Evolutionary conservation across 1,140 invertebrate genomes (phyloP).

Genomic region (Sesamia nonagrioides): DNA sequence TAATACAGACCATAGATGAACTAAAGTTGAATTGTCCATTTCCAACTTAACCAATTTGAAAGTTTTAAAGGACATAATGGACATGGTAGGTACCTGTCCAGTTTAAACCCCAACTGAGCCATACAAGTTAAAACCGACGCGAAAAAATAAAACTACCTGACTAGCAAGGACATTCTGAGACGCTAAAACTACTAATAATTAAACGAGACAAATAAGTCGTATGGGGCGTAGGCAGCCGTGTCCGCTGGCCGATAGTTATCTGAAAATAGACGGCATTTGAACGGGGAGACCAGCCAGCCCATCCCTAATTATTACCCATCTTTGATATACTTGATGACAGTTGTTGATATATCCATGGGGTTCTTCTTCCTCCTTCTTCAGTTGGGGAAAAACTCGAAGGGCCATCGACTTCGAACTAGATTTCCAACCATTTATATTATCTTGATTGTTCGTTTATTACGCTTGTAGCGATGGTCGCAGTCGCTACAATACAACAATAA

Average conservation of each 20-base stretch:
- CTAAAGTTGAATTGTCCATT: too few species aligned
- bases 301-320: constrained; percentile 31
- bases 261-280: constrained; percentile 67
- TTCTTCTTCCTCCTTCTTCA: neutral
- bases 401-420: too few species aligned
- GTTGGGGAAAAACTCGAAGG: too few species aligned
- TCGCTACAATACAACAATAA: too few species aligned
- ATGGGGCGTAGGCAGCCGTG: constrained; percentile 43
- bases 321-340: neutral
- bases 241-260: constrained; percentile 69
- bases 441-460: too few species aligned
- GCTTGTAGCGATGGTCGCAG: too few species aligned
- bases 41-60: too few species aligned
- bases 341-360: neutral
- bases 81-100: too few species aligned
- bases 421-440: too few species aligned
- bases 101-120: neutral
- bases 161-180: constrained; percentile 1
- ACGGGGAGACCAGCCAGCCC: neutral
- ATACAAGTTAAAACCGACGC: neutral
- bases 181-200: constrained; percentile 36
- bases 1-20: too few species aligned
- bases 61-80: too few species aligned
- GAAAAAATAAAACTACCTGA: neutral
- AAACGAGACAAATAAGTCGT: constrained; percentile 40